phyloP scores from a whole-genome alignment of 2,113 vertebrate genomes.

The Anarrhichthys ocellatus region DNA sequence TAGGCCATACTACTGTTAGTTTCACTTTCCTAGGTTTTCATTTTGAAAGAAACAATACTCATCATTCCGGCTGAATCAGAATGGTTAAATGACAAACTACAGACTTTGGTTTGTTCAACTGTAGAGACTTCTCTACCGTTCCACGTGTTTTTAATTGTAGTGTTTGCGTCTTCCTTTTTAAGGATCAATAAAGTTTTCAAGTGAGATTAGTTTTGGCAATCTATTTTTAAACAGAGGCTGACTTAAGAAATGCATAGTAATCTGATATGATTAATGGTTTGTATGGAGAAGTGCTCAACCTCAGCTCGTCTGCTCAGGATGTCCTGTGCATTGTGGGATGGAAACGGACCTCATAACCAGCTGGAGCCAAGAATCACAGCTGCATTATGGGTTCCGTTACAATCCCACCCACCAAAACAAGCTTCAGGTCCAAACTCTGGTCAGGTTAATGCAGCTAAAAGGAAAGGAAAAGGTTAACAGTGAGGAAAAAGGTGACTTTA shows the following conservation, averaged over 20 bases:
- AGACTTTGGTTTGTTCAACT: constrained; percentile 7
- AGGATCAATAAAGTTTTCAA: constrained; percentile 38
- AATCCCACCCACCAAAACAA: constrained; percentile 74
- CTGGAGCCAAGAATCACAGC: constrained; percentile 80
- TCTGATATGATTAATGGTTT: neutral
- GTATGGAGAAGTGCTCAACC: neutral
- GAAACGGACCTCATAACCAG: constrained; percentile 85
- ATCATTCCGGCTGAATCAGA: neutral
- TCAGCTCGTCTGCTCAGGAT: neutral
- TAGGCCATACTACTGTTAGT: neutral
- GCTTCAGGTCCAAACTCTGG: neutral
- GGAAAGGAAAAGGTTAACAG: neutral
- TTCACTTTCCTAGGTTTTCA: constrained; percentile 35
- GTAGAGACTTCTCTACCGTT: constrained; percentile 31
- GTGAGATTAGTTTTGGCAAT: neutral
- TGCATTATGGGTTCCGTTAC: constrained; percentile 91
- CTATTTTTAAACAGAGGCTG: neutral
- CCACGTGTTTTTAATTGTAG: neutral
- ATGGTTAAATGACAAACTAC: neutral
- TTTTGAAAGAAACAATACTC: constrained; percentile 18
- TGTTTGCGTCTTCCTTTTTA: neutral
- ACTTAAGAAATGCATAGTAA: neutral
- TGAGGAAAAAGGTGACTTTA: neutral
- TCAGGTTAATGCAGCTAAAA: neutral
- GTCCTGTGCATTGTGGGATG: constrained; percentile 75